Evolutionary conservation across 2,888 invertebrate species (phyloP).

Genomic region (Seira sanloemensis): DNA sequence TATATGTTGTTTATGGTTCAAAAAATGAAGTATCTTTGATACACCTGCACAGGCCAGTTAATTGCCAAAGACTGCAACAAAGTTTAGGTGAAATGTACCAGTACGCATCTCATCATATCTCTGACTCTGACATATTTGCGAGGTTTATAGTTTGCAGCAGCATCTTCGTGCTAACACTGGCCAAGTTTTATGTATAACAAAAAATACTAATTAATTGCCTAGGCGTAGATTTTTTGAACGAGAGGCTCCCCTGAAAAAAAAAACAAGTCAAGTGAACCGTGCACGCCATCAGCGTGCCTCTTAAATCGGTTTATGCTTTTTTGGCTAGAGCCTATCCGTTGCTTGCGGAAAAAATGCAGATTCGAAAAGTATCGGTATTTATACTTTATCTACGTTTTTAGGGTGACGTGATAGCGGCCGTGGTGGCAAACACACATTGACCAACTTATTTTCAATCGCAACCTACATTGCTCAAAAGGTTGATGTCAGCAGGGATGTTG

Average conservation of each 20-base stretch:
- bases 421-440: not conserved
- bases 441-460: not conserved
- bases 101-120: not conserved
- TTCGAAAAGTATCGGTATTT: not conserved
- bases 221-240: conserved; percentile 41
- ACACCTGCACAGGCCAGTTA: not conserved
- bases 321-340: not conserved
- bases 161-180: not conserved
- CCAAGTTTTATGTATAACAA: conserved; percentile 4
- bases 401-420: not conserved
- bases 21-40: not conserved
- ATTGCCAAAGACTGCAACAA: not conserved
- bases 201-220: conserved; percentile 49
- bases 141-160: too few relatives aligned
- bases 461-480: not conserved
- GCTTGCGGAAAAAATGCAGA: not conserved
- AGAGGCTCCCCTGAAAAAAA: conserved; percentile 41
- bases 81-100: not conserved
- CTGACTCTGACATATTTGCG: too few relatives aligned
- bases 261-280: conserved; percentile 42
- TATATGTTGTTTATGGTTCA: not conserved
- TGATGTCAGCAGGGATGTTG: not conserved
- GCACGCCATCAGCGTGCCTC: not conserved
- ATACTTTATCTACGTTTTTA: not conserved
- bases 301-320: not conserved